Evolutionary conservation across 2,888 invertebrate species (phyloP).

Genomic region (Synanthedon tipuliformis): DNA sequence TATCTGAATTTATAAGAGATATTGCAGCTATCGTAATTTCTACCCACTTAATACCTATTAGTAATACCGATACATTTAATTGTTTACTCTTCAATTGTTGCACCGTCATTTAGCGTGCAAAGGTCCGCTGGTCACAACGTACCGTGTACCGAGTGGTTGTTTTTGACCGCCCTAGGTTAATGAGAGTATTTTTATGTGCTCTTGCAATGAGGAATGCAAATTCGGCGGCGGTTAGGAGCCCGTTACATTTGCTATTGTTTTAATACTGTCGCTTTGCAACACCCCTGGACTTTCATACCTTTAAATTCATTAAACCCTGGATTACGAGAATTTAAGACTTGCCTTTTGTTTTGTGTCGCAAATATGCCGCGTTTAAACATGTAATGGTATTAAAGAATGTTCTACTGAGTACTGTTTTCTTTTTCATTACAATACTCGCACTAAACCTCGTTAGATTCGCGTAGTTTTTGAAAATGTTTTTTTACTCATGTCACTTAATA

Average conservation of each 20-base stretch:
- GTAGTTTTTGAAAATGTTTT: no score
- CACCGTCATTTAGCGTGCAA: constrained; percentile 14
- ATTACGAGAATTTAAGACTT: constrained; percentile 32
- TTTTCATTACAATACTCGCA: no score
- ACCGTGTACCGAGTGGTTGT: constrained; percentile 33
- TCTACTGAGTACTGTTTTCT: no score
- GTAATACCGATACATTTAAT: not conserved
- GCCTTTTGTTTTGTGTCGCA: constrained; percentile 32
- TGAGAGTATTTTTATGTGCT: constrained; percentile 65
- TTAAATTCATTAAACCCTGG: constrained; percentile 37
- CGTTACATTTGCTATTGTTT: constrained; percentile 56
- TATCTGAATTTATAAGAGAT: no score
- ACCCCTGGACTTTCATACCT: constrained; percentile 44
- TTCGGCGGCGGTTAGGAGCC: constrained; percentile 53
- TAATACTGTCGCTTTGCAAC: constrained; percentile 46
- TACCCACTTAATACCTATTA: no score
- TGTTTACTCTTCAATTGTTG: not conserved
- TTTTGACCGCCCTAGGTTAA: constrained; percentile 61
- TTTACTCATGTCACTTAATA: no score
- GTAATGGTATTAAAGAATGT: no score
- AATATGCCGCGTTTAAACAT: no score
- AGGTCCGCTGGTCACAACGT: constrained; percentile 13
- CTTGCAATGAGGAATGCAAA: constrained; percentile 69
- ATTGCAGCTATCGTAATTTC: no score
- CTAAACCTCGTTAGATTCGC: no score